A percentile compares a stretch with the other conserved stretches of the same genome.
Conservation (phyloP, 2,888 invertebrate species). For the Philereme transversata region DNA sequence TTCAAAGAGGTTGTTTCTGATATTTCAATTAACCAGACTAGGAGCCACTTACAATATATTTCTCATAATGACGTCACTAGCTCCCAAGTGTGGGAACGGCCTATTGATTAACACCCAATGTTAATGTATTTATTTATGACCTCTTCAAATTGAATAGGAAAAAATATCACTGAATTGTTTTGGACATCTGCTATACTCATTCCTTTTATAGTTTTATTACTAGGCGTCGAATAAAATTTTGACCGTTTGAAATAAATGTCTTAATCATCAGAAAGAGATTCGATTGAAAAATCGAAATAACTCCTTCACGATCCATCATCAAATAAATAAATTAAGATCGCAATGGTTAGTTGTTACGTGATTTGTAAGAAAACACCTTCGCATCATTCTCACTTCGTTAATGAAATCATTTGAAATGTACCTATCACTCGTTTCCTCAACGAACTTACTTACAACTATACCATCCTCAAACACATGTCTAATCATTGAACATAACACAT, state of each 20-base stretch:
- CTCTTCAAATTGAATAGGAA: conserved; percentile 34
- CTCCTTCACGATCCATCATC: too few relatives aligned
- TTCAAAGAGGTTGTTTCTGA: conserved; percentile 27
- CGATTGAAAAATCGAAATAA: too few relatives aligned
- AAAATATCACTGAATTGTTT: conserved; percentile 26
- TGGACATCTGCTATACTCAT: conserved; percentile 29
- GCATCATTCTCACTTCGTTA: conserved; percentile 6
- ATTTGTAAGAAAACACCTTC: not conserved
- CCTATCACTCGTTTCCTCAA: conserved; percentile 9
- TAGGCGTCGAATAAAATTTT: not conserved
- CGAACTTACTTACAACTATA: conserved; percentile 6
- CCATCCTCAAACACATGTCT: conserved; percentile 6
- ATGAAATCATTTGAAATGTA: conserved; percentile 1
- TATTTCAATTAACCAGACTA: conserved; percentile 33
- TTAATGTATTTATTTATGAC: conserved; percentile 53
- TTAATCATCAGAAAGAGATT: too few relatives aligned
- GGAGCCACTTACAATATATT: conserved; percentile 42
- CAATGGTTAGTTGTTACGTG: not conserved
- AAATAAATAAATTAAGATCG: too few relatives aligned
- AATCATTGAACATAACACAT: conserved; percentile 35
- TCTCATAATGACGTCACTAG: conserved; percentile 47
- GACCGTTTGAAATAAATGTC: not conserved
- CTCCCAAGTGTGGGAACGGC: conserved; percentile 62
- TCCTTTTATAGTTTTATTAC: conserved; percentile 5
- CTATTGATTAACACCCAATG: conserved; percentile 59